Base-by-base conservation (phyloP, 2,888 invertebrate genomes). In the Danaus chrysippus region DNA sequence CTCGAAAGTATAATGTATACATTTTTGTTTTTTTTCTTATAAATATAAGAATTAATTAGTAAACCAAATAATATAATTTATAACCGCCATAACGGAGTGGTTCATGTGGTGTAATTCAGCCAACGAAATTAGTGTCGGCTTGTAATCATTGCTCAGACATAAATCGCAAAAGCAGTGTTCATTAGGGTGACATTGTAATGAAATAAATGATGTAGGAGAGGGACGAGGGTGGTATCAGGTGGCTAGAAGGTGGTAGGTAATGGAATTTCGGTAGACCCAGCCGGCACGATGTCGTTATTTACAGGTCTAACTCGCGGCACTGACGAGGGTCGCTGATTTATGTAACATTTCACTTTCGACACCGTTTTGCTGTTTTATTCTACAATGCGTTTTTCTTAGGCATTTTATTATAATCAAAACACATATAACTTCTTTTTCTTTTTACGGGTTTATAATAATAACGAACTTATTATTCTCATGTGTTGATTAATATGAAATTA, bases 241-340 rank as follows among this genome's bases (percentile, higher is more conserved):
- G 66, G 64, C 42, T 49, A 49, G 46, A 43, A 61, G 63, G 59
- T 67, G 62, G 63, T 70, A 68, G 66, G 69, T 70, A 72, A 70
- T 74, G 71, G 70, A 67, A 73, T 74, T 72, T 77, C 75, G 78
- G 78, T 79, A 75, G 74, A 74, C 68, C 72, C 83, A 81, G 71
- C 73, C 76, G 77, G 77, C 76, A 72, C 67, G 71, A 71, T 74
- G 74, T 70, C 76, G 79, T 83, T 84, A 86, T 85, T 85, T 85
- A 85, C 80, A 74, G 75, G 76, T 74, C 60, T 66, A 62, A 59
- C 69, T 69, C 63, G 65, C 69, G 71, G 70, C 68, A 61, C 73
- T 82, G 86, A 88, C 87, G 81, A 79, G 87, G 87, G 87, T 87
- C 76, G 76, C 81, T 87, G 87, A 89, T 88, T 89, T 87, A 89